phyloP scores from a whole-genome alignment of 2,113 vertebrate genomes.

The Passer domesticus region DNA sequence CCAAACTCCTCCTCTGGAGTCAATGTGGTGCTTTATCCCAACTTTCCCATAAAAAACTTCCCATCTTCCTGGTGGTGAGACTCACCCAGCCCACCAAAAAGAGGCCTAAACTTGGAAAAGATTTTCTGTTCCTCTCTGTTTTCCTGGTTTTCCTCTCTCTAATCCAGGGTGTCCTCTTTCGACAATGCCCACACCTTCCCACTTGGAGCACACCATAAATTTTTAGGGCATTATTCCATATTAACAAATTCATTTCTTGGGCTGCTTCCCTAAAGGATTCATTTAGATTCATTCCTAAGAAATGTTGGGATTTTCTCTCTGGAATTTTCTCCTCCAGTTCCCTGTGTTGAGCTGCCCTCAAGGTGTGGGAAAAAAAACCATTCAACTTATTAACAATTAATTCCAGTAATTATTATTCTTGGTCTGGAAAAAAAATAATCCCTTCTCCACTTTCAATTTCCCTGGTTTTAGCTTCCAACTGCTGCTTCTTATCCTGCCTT shows the following conservation, averaged over 20 bases:
- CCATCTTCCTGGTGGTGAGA: background rate
- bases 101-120: background rate
- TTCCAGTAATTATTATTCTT: background rate
- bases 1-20: background rate
- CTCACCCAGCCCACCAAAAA: background rate
- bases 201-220: rapidly evolving
- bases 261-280: background rate
- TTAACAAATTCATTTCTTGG: background rate
- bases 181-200: background rate
- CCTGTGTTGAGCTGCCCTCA: rapidly evolving
- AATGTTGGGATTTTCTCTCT: background rate
- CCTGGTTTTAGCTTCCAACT: background rate
- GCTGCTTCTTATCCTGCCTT: background rate
- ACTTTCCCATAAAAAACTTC: rapidly evolving
- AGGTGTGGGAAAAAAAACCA: background rate
- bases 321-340: background rate
- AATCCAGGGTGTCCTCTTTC: rapidly evolving
- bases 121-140: background rate
- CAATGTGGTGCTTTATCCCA: rapidly evolving
- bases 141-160: background rate
- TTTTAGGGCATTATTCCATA: background rate
- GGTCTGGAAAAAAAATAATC: background rate
- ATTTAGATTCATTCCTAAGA: background rate
- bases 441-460: background rate
- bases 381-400: background rate